phyloP scores from a whole-genome alignment of 2,113 vertebrate species.

The Rhizomys pruinosus region DNA sequence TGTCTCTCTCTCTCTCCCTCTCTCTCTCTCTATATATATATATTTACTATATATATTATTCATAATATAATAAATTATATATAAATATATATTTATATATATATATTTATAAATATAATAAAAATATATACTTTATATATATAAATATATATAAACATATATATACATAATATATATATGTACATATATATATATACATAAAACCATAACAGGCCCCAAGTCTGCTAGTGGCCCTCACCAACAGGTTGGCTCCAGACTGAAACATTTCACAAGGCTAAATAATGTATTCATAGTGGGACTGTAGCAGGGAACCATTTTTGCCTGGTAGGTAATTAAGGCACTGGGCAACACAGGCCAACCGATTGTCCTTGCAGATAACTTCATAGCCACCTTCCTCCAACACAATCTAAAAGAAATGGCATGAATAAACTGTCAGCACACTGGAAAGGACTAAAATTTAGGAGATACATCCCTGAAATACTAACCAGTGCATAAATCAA shows the following conservation, averaged over 20 bases:
- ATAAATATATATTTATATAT: no score
- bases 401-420: constrained; percentile 88
- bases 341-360: constrained; percentile 94
- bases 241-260: constrained; percentile 93
- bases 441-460: background rate
- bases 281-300: constrained; percentile 95
- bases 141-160: no score
- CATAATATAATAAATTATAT: no score
- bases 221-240: constrained; percentile 83
- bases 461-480: background rate
- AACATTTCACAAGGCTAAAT: constrained; percentile 95
- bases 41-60: no score
- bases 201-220: background rate
- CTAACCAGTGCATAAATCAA: background rate
- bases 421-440: background rate
- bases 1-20: no score
- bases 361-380: constrained; percentile 92
- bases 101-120: no score
- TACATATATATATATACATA: no score
- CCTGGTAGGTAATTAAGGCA: constrained; percentile 93
- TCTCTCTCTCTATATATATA: no score
- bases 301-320: constrained; percentile 94
- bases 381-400: constrained; percentile 95
- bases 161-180: no score
- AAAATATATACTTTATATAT: no score